Evolutionary conservation across 2,113 vertebrate genomes (phyloP), one percentile per base, ranked within the genome.

Genomic region (Nannobrachium achirus): DNA sequence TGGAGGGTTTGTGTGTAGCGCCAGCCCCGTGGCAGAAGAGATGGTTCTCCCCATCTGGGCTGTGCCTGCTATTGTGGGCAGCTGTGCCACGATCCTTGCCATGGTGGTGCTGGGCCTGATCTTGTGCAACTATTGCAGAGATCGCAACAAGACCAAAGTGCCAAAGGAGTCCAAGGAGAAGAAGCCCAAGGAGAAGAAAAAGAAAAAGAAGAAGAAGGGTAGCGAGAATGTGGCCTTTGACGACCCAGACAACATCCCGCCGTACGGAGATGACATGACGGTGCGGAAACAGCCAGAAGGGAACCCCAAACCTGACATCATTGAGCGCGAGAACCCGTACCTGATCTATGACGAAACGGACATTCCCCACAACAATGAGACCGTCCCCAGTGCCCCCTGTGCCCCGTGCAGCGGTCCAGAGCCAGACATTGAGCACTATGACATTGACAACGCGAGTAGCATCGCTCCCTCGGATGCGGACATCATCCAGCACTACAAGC

Each of bases 391-490:
- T 0, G 97, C 97, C 0, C 95, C 96, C 8, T 93, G 97, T 40
- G 95, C 94, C 0, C 95, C 96, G 16, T 93, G 92, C 48, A 82
- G 66, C 0, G 89, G 72, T 0, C 95, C 95, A 0, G 95, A 96
- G 76, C 87, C 94, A 0, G 97, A 98, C 61, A 95, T 97, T 0
- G 98, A 99, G 72, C 98, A 98, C 86, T 99, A 99, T 0, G 98
- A 99, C 84, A 99, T 99, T 0, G 97, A 99, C 86, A 98, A 98
- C 0, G 98, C 98, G 78, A 99, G 98, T 90, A 99, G 97, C 80
- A 99, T 99, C 0, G 98, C 98, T 0, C 98, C 98, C 0, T 99
- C 98, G 0, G 98, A 99, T 0, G 98, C 98, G 0, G 98, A 99
- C 85, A 97, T 99, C 83, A 93, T 99, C 73, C 97, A 99, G 76